These are phyloP conservation scores for Phanerotoma sp. DNA, from an alignment of 2,888 invertebrate species.

Conservation along the genomic window DNA sequence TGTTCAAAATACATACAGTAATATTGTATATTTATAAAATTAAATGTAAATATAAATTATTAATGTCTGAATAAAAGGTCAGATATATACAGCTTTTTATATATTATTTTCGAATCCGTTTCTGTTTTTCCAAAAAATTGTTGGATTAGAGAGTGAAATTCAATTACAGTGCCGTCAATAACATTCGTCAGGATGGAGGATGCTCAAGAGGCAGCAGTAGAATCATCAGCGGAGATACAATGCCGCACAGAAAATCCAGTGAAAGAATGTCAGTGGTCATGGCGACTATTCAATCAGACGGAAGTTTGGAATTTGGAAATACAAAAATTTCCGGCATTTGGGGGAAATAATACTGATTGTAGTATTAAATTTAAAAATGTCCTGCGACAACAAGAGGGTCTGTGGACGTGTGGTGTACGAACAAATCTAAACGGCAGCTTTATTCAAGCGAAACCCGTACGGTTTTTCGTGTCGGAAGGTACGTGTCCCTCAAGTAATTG, in stretches of 20 bases:
- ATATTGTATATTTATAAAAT: too few species aligned
- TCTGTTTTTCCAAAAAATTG: too few species aligned
- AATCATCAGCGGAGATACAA: slow-evolving; percentile 47
- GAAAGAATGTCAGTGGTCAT: slow-evolving; percentile 54
- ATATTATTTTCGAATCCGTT: too few species aligned
- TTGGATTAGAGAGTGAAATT: slow-evolving; percentile 1
- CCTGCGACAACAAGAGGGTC: slow-evolving; percentile 50
- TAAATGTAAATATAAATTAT: too few species aligned
- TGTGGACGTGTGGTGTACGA: slow-evolving; percentile 54
- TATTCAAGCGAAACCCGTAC: slow-evolving; percentile 43
- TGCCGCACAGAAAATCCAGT: slow-evolving; percentile 47
- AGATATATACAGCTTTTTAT: too few species aligned
- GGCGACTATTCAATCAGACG: slow-evolving; percentile 53
- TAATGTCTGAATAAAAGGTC: too few species aligned
- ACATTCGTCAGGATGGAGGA: slow-evolving; percentile 44
- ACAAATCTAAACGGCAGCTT: slow-evolving; percentile 43
- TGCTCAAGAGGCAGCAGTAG: slow-evolving; percentile 46
- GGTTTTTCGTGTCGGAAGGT: slow-evolving; percentile 52
- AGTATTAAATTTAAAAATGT: slow-evolving; percentile 52
- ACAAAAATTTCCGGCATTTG: slow-evolving; percentile 50
- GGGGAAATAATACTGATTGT: slow-evolving; percentile 50
- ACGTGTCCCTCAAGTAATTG: slow-evolving; percentile 17
- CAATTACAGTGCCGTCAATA: slow-evolving; percentile 38
- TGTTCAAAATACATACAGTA: too few species aligned
- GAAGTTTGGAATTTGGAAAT: slow-evolving; percentile 51